Evolutionary conservation across 2,797 vertebrate species (phyloP).

Genomic region (Brachyalestes nurse): DNA sequence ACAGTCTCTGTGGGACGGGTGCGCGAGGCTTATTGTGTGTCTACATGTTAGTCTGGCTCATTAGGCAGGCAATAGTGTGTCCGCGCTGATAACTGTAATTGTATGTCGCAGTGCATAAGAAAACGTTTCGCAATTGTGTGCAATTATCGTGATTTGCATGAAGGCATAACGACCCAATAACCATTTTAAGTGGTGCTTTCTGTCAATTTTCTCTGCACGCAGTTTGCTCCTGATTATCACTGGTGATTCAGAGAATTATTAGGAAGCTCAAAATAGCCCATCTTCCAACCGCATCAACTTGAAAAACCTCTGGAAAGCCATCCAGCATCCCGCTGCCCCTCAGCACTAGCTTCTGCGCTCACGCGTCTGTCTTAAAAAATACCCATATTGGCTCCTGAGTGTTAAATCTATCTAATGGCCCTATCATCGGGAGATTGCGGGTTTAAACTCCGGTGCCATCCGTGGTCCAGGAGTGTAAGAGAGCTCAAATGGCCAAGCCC

Average conservation of each 20-base stretch:
- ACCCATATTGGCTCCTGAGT: too few relatives aligned
- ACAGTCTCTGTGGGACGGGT: not conserved
- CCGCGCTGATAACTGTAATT: constrained; percentile 6
- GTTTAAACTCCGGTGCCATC: too few relatives aligned
- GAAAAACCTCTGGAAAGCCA: not conserved
- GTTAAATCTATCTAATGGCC: too few relatives aligned
- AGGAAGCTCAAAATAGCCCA: not conserved
- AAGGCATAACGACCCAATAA: not conserved
- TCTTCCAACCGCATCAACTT: not conserved
- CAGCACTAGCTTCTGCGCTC: too few relatives aligned
- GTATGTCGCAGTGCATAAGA: not conserved
- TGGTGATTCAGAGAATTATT: not conserved
- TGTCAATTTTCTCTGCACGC: too few relatives aligned
- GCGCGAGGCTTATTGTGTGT: too few relatives aligned
- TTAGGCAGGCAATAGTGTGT: not conserved
- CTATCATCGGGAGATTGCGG: too few relatives aligned
- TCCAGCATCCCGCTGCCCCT: too few relatives aligned
- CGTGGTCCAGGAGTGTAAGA: too few relatives aligned
- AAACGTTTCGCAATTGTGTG: not conserved
- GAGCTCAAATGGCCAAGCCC: too few relatives aligned
- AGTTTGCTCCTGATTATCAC: not conserved
- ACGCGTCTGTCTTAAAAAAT: too few relatives aligned
- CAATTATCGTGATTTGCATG: not conserved
- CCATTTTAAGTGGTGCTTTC: not conserved
- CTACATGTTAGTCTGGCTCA: not conserved